phyloP scores from a whole-genome alignment of 2,888 invertebrate species.

The Cyclophora punctaria region DNA sequence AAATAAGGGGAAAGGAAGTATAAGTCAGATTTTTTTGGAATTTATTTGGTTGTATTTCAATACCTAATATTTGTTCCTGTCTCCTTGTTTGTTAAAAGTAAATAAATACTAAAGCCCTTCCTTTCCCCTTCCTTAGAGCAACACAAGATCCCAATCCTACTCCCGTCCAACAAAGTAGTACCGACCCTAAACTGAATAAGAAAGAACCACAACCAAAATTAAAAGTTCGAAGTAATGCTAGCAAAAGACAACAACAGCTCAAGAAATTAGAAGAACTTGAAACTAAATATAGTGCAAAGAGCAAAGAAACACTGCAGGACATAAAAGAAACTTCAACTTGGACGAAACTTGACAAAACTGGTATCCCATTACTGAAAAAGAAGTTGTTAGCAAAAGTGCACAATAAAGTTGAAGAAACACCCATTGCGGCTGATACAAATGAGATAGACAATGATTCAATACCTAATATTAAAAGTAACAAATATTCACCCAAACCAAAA shows the following conservation, averaged over 20 bases:
- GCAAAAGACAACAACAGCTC: constrained; percentile 50
- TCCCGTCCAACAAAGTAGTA: constrained; percentile 41
- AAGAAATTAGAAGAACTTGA: constrained; percentile 60
- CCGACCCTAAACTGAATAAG: constrained; percentile 42
- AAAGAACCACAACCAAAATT: constrained; percentile 29
- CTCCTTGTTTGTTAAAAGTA: constrained; percentile 63
- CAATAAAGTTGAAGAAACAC: constrained; percentile 18
- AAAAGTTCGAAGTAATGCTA: constrained; percentile 32
- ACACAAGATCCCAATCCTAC: constrained; percentile 39
- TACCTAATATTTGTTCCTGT: constrained; percentile 43
- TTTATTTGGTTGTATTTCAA: constrained; percentile 7
- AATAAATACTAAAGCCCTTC: constrained; percentile 43
- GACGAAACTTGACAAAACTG: constrained; percentile 36
- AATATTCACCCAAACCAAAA: no score
- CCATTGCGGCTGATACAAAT: constrained; percentile 13
- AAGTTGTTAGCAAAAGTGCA: not conserved
- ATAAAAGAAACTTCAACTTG: constrained; percentile 15
- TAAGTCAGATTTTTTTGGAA: not conserved
- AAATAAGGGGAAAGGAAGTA: constrained; percentile 73
- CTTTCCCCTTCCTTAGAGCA: constrained; percentile 65
- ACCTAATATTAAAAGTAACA: no score
- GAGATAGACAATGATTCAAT: constrained; percentile 3
- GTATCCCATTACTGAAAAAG: constrained; percentile 47
- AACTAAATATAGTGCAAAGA: constrained; percentile 48
- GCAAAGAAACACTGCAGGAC: constrained; percentile 25